Conservation (phyloP, 2,797 vertebrate genomes). For the Gallinago nigripennis region DNA sequence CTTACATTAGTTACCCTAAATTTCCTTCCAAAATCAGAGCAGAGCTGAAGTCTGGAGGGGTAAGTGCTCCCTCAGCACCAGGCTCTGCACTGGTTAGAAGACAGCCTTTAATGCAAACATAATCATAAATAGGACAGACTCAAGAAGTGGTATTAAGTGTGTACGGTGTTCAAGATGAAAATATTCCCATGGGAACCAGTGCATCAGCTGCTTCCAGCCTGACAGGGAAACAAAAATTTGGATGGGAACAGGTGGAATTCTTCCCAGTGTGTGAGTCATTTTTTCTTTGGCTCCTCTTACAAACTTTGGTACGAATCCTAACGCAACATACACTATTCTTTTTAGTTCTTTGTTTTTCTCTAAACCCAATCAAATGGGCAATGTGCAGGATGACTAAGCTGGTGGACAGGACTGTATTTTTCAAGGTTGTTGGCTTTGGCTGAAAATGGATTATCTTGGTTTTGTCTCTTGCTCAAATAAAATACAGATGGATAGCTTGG, state of each 20-base stretch:
- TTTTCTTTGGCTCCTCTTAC: constrained; percentile 26
- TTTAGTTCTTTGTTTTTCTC: constrained; percentile 23
- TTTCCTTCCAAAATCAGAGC: background rate
- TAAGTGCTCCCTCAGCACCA: background rate
- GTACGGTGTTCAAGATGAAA: background rate
- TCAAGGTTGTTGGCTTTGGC: constrained; percentile 12
- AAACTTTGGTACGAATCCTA: background rate
- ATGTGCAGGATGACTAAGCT: background rate
- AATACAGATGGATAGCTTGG: background rate
- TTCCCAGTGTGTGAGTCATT: constrained; percentile 46
- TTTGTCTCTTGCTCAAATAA: background rate
- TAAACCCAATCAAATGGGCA: background rate
- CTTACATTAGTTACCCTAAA: background rate
- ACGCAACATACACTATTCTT: background rate
- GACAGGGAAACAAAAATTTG: background rate
- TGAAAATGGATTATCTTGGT: background rate
- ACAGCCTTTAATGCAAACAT: background rate
- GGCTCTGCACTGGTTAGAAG: background rate
- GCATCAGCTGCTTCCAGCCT: constrained; percentile 35
- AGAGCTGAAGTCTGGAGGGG: background rate
- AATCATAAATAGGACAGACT: background rate
- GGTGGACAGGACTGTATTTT: background rate
- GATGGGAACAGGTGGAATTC: constrained; percentile 45
- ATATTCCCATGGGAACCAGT: constrained; percentile 28
- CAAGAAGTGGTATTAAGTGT: background rate